phyloP scores from a whole-genome alignment of 2,113 vertebrate genomes.

The Oplegnathus fasciatus region DNA sequence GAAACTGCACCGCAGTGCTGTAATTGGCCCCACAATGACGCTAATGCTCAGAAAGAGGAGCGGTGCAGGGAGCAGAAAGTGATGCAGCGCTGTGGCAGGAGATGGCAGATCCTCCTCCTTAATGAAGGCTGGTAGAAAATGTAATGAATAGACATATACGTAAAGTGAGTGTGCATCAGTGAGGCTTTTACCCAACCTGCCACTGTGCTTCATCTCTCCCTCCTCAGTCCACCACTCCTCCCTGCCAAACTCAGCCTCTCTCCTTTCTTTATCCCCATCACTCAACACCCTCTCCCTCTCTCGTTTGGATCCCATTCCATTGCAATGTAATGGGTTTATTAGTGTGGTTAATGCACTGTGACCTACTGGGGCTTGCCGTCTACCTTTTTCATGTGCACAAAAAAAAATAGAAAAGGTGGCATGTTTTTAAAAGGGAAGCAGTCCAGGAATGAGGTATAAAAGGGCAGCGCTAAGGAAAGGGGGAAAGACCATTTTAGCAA shows the following conservation, averaged over 20 bases:
- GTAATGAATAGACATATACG: constrained; percentile 51
- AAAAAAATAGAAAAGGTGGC: constrained; percentile 19
- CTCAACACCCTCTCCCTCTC: constrained; percentile 51
- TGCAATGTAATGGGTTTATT: constrained; percentile 77
- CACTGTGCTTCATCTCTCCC: constrained; percentile 34
- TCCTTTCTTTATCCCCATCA: constrained; percentile 58
- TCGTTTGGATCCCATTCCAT: constrained; percentile 70
- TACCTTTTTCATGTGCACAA: constrained; percentile 61
- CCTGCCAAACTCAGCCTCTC: constrained; percentile 47
- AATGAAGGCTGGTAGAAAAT: constrained; percentile 50
- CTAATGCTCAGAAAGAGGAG: constrained; percentile 50
- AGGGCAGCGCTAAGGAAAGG: not conserved
- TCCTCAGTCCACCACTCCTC: constrained; percentile 28
- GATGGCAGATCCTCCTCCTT: constrained; percentile 48
- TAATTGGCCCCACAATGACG: constrained; percentile 67
- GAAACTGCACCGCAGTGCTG: constrained; percentile 39
- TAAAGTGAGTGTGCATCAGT: constrained; percentile 43
- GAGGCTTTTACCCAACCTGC: constrained; percentile 53
- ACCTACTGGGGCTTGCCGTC: constrained; percentile 64
- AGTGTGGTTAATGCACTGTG: constrained; percentile 81
- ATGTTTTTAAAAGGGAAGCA: constrained; percentile 52
- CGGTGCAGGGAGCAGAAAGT: constrained; percentile 40
- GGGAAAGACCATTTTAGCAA: not conserved
- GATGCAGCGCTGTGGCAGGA: constrained; percentile 42
- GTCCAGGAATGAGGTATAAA: constrained; percentile 23